Conservation (phyloP, 2,113 vertebrate genomes). For the Trogon melanurus region DNA sequence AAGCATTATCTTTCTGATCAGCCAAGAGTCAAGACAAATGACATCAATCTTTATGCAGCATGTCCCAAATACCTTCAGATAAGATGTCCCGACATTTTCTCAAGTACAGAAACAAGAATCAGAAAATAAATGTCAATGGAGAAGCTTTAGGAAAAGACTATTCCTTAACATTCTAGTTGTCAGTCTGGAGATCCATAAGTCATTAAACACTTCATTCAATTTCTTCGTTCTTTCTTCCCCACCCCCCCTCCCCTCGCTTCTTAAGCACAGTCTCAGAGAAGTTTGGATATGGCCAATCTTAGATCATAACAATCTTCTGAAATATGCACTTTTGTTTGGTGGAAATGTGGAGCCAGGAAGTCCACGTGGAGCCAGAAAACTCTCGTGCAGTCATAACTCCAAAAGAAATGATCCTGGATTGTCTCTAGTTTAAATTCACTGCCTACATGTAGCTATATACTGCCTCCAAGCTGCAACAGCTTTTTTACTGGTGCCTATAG, state of each 20-base stretch:
- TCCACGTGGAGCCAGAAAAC: not conserved
- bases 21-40: not conserved
- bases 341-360: not conserved
- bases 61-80: not conserved
- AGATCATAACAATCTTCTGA: not conserved
- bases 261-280: not conserved
- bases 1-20: not conserved
- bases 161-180: not conserved
- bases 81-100: not conserved
- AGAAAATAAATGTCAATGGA: not conserved
- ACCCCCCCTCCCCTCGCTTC: too few relatives aligned
- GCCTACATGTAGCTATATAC: not conserved
- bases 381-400: not conserved
- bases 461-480: conserved; percentile 9
- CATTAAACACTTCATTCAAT: not conserved
- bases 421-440: not conserved
- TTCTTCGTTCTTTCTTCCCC: not conserved
- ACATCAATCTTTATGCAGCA: not conserved
- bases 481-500: not conserved
- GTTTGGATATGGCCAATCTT: not conserved
- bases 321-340: not conserved
- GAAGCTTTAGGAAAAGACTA: not conserved
- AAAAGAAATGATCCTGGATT: not conserved
- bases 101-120: not conserved
- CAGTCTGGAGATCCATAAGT: not conserved